Evolutionary conservation across 2,113 vertebrate genomes (phyloP).

Genomic region (Caranx melampygus): DNA sequence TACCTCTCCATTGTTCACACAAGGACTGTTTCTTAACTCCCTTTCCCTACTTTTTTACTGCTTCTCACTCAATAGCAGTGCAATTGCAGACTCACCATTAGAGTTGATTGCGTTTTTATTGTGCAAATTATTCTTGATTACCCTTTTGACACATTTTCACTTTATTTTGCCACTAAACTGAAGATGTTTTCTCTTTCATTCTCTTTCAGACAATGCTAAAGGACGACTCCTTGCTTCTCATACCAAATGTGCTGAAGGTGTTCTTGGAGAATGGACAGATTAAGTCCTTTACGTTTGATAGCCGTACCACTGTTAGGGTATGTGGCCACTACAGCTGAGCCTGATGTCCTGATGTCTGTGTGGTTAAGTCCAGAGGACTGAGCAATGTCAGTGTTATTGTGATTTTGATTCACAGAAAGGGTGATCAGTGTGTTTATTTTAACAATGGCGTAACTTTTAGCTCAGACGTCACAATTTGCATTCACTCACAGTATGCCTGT

Average conservation of each 20-base stretch:
- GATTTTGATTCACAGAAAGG: not conserved
- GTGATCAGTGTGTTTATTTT: constrained; percentile 1
- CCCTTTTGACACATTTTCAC: constrained; percentile 39
- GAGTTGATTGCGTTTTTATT: constrained; percentile 28
- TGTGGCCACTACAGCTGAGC: constrained; percentile 42
- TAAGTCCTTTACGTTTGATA: constrained; percentile 98
- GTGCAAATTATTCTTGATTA: constrained; percentile 28
- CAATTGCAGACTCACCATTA: constrained; percentile 3
- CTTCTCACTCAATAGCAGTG: constrained; percentile 11
- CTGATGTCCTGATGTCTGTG: not conserved
- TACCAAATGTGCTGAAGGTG: constrained; percentile 98
- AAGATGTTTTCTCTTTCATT: constrained; percentile 25
- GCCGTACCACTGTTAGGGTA: constrained; percentile 97
- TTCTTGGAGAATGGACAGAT: constrained; percentile 99
- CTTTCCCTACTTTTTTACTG: constrained; percentile 27
- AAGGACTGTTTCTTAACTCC: constrained; percentile 22
- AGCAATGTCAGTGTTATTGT: not conserved
- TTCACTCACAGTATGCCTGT: not conserved
- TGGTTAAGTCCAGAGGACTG: not conserved
- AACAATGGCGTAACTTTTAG: not conserved
- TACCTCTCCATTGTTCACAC: constrained; percentile 21
- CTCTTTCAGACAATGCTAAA: constrained; percentile 95
- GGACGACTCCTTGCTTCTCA: constrained; percentile 97
- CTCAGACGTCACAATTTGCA: not conserved
- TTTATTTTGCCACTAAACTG: constrained; percentile 24